phyloP scores from a whole-genome alignment of 2,888 invertebrate genomes.

The Brachyptera putata region DNA sequence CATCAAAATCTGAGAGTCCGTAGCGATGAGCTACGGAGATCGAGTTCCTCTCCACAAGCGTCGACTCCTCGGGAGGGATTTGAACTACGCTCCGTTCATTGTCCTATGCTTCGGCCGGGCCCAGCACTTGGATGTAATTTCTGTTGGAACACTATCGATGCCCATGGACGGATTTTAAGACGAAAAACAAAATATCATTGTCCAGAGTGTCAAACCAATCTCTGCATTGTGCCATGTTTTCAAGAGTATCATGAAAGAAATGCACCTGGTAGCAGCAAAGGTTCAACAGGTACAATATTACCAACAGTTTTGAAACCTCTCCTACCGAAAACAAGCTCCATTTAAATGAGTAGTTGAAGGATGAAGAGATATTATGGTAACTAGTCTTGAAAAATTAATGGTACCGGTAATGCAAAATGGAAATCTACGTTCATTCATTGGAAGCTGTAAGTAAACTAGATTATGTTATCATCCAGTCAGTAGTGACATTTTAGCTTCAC shows the following conservation, averaged over 20 bases:
- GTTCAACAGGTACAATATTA: conserved; percentile 40
- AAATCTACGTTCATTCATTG: no score
- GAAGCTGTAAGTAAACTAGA: no score
- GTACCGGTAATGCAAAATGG: no score
- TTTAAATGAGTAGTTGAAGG: no score
- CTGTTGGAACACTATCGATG: conserved; percentile 87
- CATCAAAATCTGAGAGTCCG: conserved; percentile 44
- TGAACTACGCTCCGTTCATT: conserved; percentile 60
- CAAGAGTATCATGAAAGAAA: conserved; percentile 75
- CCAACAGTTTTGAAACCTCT: conserved; percentile 42
- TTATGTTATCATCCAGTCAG: no score
- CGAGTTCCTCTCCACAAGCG: conserved; percentile 57
- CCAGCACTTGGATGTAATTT: conserved; percentile 84
- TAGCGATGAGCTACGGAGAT: conserved; percentile 57
- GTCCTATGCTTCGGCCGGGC: conserved; percentile 76
- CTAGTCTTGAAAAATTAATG: no score
- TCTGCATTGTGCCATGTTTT: conserved; percentile 87
- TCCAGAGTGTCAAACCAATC: conserved; percentile 83
- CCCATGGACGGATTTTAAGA: conserved; percentile 72
- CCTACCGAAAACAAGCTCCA: conserved; percentile 48
- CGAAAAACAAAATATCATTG: conserved; percentile 87
- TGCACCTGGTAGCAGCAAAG: conserved; percentile 37
- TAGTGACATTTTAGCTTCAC: no score
- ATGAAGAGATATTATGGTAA: no score
- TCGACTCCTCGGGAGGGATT: conserved; percentile 36